phyloP scores from a whole-genome alignment of 2,113 vertebrate genomes.

The Aegypius monachus region DNA sequence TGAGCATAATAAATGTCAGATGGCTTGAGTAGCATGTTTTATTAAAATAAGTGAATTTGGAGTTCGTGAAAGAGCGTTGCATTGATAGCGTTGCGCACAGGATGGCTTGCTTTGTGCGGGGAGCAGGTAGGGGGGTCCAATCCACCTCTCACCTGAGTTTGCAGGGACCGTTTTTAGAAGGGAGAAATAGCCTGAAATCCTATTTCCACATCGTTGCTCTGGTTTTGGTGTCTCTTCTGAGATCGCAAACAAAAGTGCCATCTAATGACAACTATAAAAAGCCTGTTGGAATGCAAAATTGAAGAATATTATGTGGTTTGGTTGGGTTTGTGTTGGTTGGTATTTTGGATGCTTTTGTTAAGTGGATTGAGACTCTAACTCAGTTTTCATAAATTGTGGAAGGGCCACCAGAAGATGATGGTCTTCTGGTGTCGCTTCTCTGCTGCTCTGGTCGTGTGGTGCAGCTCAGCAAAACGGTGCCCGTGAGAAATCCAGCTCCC shows the following conservation, averaged over 20 bases:
- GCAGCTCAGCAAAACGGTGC: background rate
- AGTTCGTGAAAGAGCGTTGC: background rate
- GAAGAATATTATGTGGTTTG: background rate
- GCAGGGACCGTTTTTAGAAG: background rate
- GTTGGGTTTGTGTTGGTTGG: background rate
- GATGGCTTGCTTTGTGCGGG: background rate
- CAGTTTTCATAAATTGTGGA: fast-evolving
- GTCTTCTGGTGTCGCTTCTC: background rate
- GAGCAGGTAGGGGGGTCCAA: background rate
- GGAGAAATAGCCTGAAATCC: background rate
- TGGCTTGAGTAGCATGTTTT: constrained; percentile 22
- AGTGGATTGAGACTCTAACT: background rate
- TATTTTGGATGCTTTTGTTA: background rate
- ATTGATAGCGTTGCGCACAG: background rate
- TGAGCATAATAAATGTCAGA: constrained; percentile 58
- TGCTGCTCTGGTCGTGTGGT: background rate
- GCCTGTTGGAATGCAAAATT: background rate
- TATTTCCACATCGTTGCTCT: fast-evolving
- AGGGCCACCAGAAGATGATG: background rate
- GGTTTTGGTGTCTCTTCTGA: background rate
- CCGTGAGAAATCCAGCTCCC: background rate
- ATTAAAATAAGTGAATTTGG: constrained; percentile 30
- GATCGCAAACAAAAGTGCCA: background rate
- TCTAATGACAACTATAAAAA: background rate
- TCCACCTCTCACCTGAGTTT: fast-evolving